phyloP scores from a whole-genome alignment of 2,797 vertebrate species.

The Syngnathus rostellatus region DNA sequence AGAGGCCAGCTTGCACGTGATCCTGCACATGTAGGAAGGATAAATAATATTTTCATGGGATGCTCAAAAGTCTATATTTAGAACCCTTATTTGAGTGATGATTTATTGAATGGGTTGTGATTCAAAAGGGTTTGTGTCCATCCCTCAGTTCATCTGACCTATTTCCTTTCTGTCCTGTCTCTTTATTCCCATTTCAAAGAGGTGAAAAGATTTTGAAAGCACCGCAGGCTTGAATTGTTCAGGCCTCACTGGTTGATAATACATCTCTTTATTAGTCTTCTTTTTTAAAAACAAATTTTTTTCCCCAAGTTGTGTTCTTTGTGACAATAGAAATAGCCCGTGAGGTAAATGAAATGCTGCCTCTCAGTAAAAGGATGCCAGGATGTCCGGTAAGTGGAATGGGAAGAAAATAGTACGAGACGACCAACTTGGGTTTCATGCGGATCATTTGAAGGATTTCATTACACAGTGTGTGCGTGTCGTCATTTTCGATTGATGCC shows the following conservation, averaged over 20 bases:
- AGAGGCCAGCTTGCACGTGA: slow-evolving; percentile 11
- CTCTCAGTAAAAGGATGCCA: slow-evolving; percentile 26
- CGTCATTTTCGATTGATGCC: not conserved
- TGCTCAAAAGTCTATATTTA: slow-evolving; percentile 48
- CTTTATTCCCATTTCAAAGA: slow-evolving; percentile 52
- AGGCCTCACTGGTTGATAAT: slow-evolving; percentile 60
- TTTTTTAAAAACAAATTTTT: too few species aligned
- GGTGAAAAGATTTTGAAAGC: slow-evolving; percentile 64
- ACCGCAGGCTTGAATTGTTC: slow-evolving; percentile 58
- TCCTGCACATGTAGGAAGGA: slow-evolving; percentile 10
- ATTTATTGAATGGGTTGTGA: slow-evolving; percentile 49
- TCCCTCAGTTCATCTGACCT: slow-evolving; percentile 46
- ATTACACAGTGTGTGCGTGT: slow-evolving; percentile 12
- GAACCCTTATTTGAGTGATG: slow-evolving; percentile 32
- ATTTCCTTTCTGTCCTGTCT: slow-evolving; percentile 38
- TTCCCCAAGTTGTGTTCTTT: slow-evolving; percentile 28
- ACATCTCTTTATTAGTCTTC: slow-evolving; percentile 44
- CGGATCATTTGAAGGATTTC: slow-evolving; percentile 24
- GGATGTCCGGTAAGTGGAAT: slow-evolving; percentile 35
- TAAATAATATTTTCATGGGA: slow-evolving; percentile 14
- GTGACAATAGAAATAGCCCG: slow-evolving; percentile 45
- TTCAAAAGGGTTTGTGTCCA: slow-evolving; percentile 12
- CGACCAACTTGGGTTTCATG: slow-evolving; percentile 35
- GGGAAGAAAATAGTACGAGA: slow-evolving; percentile 37
- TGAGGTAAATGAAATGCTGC: slow-evolving; percentile 39